Base-by-base conservation (phyloP, 2,113 vertebrate species). In the Leuciscus idus region DNA sequence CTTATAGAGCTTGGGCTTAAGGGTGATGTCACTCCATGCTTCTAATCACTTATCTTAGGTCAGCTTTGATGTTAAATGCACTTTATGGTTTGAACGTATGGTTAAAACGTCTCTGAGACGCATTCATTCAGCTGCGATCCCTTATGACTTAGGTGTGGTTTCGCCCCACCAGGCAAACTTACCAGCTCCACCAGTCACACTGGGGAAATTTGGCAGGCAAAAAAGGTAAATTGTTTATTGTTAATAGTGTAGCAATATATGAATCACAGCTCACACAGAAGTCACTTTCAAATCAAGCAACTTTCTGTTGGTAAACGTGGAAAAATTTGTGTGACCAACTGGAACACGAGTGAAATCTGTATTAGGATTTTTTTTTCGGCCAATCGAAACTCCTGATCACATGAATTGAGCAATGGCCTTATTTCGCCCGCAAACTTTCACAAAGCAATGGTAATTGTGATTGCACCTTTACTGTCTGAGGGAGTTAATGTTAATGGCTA, bases 41-140 rank as follows among this genome's bases (percentile, higher is more conserved):
- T 77, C 43, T 85, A 64, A 78, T 17, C 26, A 19, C 62, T 68
- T 62, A 68, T 82, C 26, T 50, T 68, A 50, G 46, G 46, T 85
- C 84, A 66, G 84, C 57, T 78, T 85, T 78, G 30, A 68, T 68
- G 15, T 85, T 48, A 77, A 52, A 85, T 78, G 43, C 28, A 78
- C 39, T 62, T 62, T 84, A 23, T 17, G 36, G 9, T 43, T 61
- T 61, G 28, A 76, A 21, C 0, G 26, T 26, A 26, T 26, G 26
- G 26, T 26, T 26, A 26, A 26, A 26, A 26, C 26, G 26, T 26
- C 66, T 52, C 81, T 72, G 48, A 10, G 81, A 83, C 33, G 6
- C 66, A 39, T 73, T n/a, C 12, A 48, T 48, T 46, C 8, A 17
- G 26, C 4, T 7, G 0, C 19, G 52, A 73, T 61, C 19, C 52